Conservation (phyloP, 2,888 invertebrate species). For the Scelioninae gen. 1 region DNA sequence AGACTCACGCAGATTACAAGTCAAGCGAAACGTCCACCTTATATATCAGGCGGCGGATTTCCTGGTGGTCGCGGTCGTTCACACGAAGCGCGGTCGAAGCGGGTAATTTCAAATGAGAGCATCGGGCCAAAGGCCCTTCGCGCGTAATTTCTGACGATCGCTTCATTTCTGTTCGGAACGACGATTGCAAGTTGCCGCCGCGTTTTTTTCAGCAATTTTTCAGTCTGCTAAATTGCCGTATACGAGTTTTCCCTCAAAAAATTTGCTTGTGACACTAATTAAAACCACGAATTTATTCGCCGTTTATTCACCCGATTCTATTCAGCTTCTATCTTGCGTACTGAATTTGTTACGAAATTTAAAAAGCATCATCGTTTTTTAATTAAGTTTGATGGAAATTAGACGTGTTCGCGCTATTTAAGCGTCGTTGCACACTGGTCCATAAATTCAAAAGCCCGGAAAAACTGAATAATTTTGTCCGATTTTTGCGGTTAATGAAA, state of each 20-base stretch:
- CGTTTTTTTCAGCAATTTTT: constrained; percentile 5
- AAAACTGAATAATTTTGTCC: constrained; percentile 11
- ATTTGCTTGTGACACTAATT: background rate
- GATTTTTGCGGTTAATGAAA: background rate
- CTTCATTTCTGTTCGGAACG: constrained; percentile 39
- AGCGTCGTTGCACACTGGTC: constrained; percentile 25
- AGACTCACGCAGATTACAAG: constrained; percentile 58
- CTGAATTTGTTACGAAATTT: constrained; percentile 12
- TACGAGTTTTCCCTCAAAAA: no score
- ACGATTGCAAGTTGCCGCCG: constrained; percentile 27
- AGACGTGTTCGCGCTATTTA: constrained; percentile 15
- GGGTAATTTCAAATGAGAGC: constrained; percentile 65
- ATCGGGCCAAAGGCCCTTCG: constrained; percentile 59
- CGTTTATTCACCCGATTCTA: background rate
- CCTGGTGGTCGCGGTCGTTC: constrained; percentile 67
- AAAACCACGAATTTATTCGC: constrained; percentile 10
- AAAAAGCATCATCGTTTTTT: constrained; percentile 27
- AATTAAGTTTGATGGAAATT: constrained; percentile 29
- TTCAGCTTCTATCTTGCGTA: background rate
- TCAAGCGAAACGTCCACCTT: constrained; percentile 60
- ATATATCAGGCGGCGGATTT: constrained; percentile 61
- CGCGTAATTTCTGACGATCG: constrained; percentile 59
- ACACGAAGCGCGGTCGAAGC: constrained; percentile 53
- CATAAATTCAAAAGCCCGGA: constrained; percentile 40
- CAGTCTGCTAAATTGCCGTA: background rate